Base-by-base conservation (phyloP, 2,888 invertebrate genomes). In the Eupithecia exiguata region DNA sequence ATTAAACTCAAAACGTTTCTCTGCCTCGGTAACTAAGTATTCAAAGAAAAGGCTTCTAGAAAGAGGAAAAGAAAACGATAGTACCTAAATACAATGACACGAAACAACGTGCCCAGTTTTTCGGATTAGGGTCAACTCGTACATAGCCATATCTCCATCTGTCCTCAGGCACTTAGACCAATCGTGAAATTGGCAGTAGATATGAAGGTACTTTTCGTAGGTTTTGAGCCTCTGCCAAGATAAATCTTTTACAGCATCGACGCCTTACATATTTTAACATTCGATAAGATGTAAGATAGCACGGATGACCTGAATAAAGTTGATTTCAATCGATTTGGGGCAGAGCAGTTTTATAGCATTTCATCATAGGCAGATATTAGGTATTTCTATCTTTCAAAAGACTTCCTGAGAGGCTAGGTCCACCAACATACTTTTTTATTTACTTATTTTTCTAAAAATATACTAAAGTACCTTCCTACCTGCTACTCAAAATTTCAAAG, bases 211-310 rank as follows among this genome's bases (percentile, higher is more conserved):
- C 36, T 35, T 69, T 78, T 75, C 74, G 74, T 74, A 69, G 74
- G 69, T 78, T 80, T 79, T 80, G 79, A 80, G 77, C 75, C 62
- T 76, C 69, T 80, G 79, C 80, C 79, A 80, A 79, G 78, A 70
- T 79, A 79, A 77, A 78, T 79, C 77, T 79, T 76, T 79, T 76
- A 75, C 77, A 74, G 77, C 70, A 75, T 74, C 72, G 68, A 74
- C 71, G 73, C 69, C 63, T 70, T 73, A 74, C 69, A 71, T 75
- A 74, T 69, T 71, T 72, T 73, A 69, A 67, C 63, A 69, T 40
- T 58, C 58, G 65, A 65, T 63, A 68, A 72, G 67, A 71, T 71
- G 68, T 66, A 67, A 62, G 53, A 65, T 69, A 65, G 46, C 65
- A 46, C 66, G 53, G 49, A 61, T 62, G 46, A 61, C 36, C 66